These are phyloP conservation scores for Diachrysia chrysitis DNA, from an alignment of 2,888 invertebrate genomes.

Conservation along the genomic window DNA sequence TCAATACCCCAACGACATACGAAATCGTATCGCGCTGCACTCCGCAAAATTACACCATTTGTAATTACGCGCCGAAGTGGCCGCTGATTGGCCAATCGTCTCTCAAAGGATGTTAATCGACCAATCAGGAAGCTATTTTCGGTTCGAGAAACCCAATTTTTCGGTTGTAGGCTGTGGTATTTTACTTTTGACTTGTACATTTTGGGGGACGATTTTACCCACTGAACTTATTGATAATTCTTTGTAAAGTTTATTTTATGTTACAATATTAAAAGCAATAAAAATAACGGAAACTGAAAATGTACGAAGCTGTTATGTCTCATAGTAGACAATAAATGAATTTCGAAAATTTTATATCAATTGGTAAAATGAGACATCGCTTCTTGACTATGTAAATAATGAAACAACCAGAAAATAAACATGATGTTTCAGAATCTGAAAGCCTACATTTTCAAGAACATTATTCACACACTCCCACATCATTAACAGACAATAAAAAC, in stretches of 20 bases:
- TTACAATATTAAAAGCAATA: too few relatives aligned
- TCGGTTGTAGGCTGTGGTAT: constrained; percentile 1
- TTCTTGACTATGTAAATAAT: not conserved
- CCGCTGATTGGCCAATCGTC: constrained; percentile 53
- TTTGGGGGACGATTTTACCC: constrained; percentile 1
- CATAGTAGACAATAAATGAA: too few relatives aligned
- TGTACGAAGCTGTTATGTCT: too few relatives aligned
- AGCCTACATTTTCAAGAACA: not conserved
- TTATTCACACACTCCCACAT: constrained; percentile 10
- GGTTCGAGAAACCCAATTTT: constrained; percentile 39
- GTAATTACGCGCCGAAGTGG: constrained; percentile 57
- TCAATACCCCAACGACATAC: constrained; percentile 74
- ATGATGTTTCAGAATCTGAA: not conserved
- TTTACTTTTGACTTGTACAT: constrained; percentile 12
- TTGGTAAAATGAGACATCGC: too few relatives aligned
- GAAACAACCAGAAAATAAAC: not conserved
- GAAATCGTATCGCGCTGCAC: constrained; percentile 53
- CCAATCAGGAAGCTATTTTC: constrained; percentile 59
- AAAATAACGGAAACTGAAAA: too few relatives aligned
- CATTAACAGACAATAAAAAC: constrained; percentile 41
- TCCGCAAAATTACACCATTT: constrained; percentile 61
- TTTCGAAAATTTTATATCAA: too few relatives aligned
- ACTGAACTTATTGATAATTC: not conserved
- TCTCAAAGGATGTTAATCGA: constrained; percentile 56
- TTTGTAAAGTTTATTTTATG: too few relatives aligned